Evolutionary conservation across 2,113 vertebrate genomes (phyloP), one percentile per base, ranked within the genome.

Genomic region (Hucho hucho): DNA sequence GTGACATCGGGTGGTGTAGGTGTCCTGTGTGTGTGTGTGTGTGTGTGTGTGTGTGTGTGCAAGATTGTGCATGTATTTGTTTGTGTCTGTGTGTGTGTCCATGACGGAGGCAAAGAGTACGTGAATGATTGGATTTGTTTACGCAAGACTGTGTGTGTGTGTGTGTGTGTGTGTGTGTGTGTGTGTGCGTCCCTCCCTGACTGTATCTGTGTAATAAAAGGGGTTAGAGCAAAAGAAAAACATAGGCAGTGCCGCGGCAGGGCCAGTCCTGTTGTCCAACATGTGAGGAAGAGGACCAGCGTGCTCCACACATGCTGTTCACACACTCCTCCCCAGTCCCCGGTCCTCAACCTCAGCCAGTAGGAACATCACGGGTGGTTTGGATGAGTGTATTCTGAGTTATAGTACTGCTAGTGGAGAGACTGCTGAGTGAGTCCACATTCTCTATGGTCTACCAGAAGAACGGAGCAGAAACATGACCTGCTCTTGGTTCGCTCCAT

Each of bases 21-120:
- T n/a, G n/a, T n/a, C n/a, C n/a, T 69, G 72, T 72, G 2, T 43
- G 63, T 28, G 28, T 86, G 77, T 26, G 24, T 75, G 70, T 49
- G 56, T 37, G 65, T 25, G 65, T 1, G 13, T 20, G 53, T 28
- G 28, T 3, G 2, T 28, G 29, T 37, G 37, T 37, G 37, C 7
- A 7, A 37, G 32, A 37, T 37, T 64, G 20, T 46, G 59, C 67
- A 53, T 24, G 28, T 32, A 43, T 20, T 14, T 71, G 29, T 77
- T 66, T 77, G 69, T 77, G 32, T 86, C 76, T 26, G 18, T 75
- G 70, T 49, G 56, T 37, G 64, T 29, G 69, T 14, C 53, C 16
- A 56, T 20, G 53, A 18, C 3, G 4, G 53, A 56, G 18, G 20
- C 53, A 65, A 63, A 29, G 64, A 28, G 65, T 37, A 75, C 58